Conservation (phyloP, 35 echinoderm and acorn worm genomes). For the Holothuria glaberrima region DNA sequence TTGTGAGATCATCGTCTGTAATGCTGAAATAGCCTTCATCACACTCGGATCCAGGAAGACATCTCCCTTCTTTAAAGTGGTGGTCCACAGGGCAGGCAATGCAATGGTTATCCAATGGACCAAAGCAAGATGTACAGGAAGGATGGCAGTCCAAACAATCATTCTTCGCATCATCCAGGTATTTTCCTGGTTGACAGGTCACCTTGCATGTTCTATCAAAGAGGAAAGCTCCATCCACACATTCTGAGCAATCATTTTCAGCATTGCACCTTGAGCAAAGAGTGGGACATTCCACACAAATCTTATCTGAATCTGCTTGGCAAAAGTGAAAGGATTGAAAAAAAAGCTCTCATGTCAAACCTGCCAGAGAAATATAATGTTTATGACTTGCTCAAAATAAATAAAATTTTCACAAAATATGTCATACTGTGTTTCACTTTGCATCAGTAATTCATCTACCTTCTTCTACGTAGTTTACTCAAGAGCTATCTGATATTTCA, state of each 20-base stretch:
- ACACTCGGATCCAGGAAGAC: conserved; percentile 18
- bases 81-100: conserved; percentile 25
- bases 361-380: no score
- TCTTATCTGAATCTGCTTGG: no score
- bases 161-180: conserved; percentile 16
- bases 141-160: conserved; percentile 32
- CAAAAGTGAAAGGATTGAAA: no score
- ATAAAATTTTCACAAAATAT: no score
- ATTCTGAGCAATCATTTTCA: conserved; percentile 27
- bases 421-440: no score
- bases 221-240: conserved; percentile 50
- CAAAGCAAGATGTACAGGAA: conserved; percentile 47
- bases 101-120: conserved; percentile 5
- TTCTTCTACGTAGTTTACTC: no score
- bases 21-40: conserved; percentile 39
- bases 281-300: conserved; percentile 44
- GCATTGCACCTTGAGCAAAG: conserved; percentile 42
- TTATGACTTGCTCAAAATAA: no score
- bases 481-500: no score
- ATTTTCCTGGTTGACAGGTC: conserved; percentile 46
- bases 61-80: conserved; percentile 32
- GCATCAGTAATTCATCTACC: no score
- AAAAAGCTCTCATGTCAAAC: no score
- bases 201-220: conserved; percentile 20
- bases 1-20: background rate